Base-by-base conservation (phyloP, 2,113 vertebrate genomes). In the Ophthalmolycus amberensis region DNA sequence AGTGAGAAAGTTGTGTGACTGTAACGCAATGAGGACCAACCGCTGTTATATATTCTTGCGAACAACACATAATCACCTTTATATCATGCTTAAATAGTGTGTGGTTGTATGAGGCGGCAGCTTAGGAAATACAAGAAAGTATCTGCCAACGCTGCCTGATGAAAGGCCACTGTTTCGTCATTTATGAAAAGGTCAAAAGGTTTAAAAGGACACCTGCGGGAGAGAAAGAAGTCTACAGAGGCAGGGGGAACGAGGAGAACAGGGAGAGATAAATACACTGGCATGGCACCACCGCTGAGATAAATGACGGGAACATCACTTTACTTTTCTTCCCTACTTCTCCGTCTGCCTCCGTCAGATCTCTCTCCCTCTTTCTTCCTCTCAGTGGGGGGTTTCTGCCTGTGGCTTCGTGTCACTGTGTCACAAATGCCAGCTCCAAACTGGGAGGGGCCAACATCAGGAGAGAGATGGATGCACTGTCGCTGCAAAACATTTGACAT, bases 231-330 rank as follows among this genome's bases (percentile, higher is more conserved):
- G 64, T 81, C 71, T 38, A 12, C 29, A 69, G 34, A 66, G 27
- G 50, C 15, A n/a, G 32, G 52, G 50, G 58, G 52, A 44, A 69
- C 0, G 32, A 48, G 44, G 42, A 66, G 46, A 65, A 84, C n/a
- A 81, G 52, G 37, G 22, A 71, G 18, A 62, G 62, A 82, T 58
- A 83, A 75, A 83, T 71, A 82, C 50, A 82, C 72, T 54, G 68
- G 76, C 16, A 46, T 40, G 63, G 73, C 32, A 20, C 75, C 83
- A 90, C 92, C 18, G 89, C 93, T 91, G 92, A 77, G 89, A 93
- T 92, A 91, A 92, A 88, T 70, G 82, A 85, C 71, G 37, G 63
- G 42, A 82, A 77, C 82, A 78, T 75, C 73, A 84, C 83, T 85
- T 74, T 67, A 75, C 73, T 88, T 72, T 87, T 59, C 62, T 72